Base-by-base conservation (phyloP, 2,113 vertebrate genomes). In the Xenopus borealis region DNA sequence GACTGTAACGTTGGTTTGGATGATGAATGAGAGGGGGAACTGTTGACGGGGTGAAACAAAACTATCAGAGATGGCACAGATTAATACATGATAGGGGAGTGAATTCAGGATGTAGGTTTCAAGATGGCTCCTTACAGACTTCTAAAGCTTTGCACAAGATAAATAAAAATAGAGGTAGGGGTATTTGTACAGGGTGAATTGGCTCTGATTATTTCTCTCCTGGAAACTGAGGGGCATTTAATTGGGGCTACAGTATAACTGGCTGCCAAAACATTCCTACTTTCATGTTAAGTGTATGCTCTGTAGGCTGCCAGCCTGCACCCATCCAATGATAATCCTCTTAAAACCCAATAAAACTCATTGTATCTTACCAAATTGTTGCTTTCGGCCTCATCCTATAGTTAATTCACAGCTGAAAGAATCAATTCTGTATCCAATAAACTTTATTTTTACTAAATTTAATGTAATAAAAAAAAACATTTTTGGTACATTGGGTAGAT, bases 1-100 rank as follows among this genome's bases (percentile, higher is more conserved):
- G 81, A 78, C 86, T 82, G 91, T 88, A 85, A 87, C 88, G 70
- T 78, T 61, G 52, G 75, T n/a, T n/a, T 2, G 78, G 66, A n/a
- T 5, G 20, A 18, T 13, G 33, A 53, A 69, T 68, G 63, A 71
- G 30, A 33, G 53, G 65, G 55, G 66, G 18, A 7, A 16, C 53
- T 16, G 17, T 55, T 55, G 53, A 55, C 16, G 45, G 61, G 53
- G 16, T 16, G 10, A 75, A 69, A 40, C 13, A 69, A 75, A 69
- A 75, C 30, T 23, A 2, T 55, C 53, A 55, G 62, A 61, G 61
- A 20, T 75, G 53, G 72, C 12, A 20, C 18, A 30, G 40, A n/a
- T 58, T 46, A 40, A 3, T 40, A 66, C 17, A 9, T 59, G 53
- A 61, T 72, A 33, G 59, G 19, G 64, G 20, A 19, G 18, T 33